Evolutionary conservation across 2,113 vertebrate species (phyloP), one percentile per base, ranked within the genome.

Genomic region (Phrynocephalus versicolor): DNA sequence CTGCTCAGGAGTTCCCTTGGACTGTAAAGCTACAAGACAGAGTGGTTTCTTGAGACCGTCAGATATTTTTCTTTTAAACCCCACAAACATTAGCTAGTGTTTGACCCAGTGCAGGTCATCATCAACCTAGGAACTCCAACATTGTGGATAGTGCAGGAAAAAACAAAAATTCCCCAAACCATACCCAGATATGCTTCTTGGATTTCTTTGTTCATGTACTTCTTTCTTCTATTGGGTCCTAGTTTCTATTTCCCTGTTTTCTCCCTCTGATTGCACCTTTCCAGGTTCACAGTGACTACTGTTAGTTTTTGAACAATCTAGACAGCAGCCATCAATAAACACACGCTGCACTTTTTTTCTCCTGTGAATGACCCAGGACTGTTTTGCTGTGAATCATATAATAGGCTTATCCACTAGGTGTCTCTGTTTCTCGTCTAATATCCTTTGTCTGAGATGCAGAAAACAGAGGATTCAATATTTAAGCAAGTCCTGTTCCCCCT

Each of bases 361-460:
- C 74, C 7, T 33, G 30, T 3, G 74, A 83, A 21, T 60, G 76
- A 67, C 37, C 21, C 58, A 33, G 27, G n/a, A 12, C 7, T 23
- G 16, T 72, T 37, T n/a, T 85, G 69, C 37, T 85, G 25, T 45
- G n/a, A 35, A 45, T 39, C 19, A 91, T 21, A 62, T 88, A 67
- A 39, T 81, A 74, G 86, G 13, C 0, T 64, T 65, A 41, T 1
- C 75, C 14, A 25, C 84, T 81, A 76, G 69, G 74, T 88, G 84
- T 86, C 85, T 60, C 79, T 23, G 1, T 82, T 19, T 72, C 39
- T 62, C 3, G 37, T 58, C 90, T 73, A 71, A 6, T 77, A 27
- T 13, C 23, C 0, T 3, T 30, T 75, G 2, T 0, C 37, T 16
- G 23, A 13, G 23, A 1, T 0, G 0, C 8, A 5, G 75, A 86